Evolutionary conservation across 2,797 vertebrate genomes (phyloP).

Genomic region (Etheostoma perlongum): DNA sequence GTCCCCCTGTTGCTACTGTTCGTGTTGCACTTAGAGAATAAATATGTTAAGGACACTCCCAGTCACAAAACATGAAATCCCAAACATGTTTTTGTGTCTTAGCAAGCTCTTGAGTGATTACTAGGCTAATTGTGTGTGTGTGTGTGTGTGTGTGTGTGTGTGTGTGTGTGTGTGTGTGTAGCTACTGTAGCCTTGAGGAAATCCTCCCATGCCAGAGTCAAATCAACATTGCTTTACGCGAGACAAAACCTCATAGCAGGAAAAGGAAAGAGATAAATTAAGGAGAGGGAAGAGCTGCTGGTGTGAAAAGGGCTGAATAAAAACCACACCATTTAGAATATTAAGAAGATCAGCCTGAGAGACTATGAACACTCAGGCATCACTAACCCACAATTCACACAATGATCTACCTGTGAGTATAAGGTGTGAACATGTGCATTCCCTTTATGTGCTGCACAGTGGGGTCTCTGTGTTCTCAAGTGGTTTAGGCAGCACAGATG

Average conservation of each 20-base stretch:
- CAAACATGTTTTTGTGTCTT: slow-evolving; percentile 66
- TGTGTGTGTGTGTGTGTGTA: slow-evolving; percentile 28
- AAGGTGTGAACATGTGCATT: slow-evolving; percentile 65
- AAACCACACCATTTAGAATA: slow-evolving; percentile 46
- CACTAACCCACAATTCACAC: slow-evolving; percentile 40
- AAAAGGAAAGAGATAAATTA: slow-evolving; percentile 81
- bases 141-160: slow-evolving; percentile 38
- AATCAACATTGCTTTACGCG: slow-evolving; percentile 70
- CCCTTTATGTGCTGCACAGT: slow-evolving; percentile 12
- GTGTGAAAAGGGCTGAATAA: slow-evolving; percentile 80
- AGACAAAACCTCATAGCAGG: slow-evolving; percentile 77
- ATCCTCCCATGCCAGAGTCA: slow-evolving; percentile 80
- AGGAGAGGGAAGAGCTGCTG: slow-evolving; percentile 73
- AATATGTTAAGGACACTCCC: slow-evolving; percentile 51
- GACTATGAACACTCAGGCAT: slow-evolving; percentile 29
- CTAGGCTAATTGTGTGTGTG: slow-evolving; percentile 61
- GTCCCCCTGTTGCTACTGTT: slow-evolving; percentile 22
- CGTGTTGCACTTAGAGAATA: slow-evolving; percentile 51
- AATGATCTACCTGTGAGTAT: slow-evolving; percentile 51
- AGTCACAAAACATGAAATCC: slow-evolving; percentile 38
- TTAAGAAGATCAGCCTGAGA: slow-evolving; percentile 49
- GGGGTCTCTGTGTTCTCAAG: slow-evolving; percentile 19
- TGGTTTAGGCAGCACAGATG: slow-evolving; percentile 20
- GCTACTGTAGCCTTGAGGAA: slow-evolving; percentile 78
- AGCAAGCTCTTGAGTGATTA: slow-evolving; percentile 55